phyloP scores from a whole-genome alignment of 2,888 invertebrate genomes.

The Parochlus steinenii region DNA sequence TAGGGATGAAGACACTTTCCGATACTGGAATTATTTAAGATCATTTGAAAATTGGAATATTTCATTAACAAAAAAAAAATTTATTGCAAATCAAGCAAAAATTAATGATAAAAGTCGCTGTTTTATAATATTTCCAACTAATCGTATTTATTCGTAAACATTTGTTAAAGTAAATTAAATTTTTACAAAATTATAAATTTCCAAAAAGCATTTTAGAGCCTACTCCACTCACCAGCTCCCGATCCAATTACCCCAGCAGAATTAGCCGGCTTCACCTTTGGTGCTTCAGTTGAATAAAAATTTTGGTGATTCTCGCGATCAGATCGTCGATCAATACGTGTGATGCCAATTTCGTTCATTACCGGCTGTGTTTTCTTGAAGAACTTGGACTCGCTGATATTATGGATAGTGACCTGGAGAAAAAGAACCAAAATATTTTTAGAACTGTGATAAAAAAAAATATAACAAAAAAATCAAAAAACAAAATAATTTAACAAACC shows the following conservation, averaged over 20 bases:
- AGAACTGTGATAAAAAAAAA: slow-evolving; percentile 1
- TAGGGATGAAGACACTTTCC: slow-evolving; percentile 62
- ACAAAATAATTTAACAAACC: slow-evolving; percentile 17
- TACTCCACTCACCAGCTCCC: too few species aligned
- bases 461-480: not conserved
- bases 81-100: not conserved
- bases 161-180: too few species aligned
- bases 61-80: not conserved
- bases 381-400: slow-evolving; percentile 30
- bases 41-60: not conserved
- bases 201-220: too few species aligned
- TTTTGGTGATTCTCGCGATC: too few species aligned
- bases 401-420: slow-evolving; percentile 29
- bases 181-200: too few species aligned
- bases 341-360: slow-evolving; percentile 27
- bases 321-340: too few species aligned
- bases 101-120: not conserved
- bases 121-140: too few species aligned
- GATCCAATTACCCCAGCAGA: too few species aligned
- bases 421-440: slow-evolving; percentile 1
- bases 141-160: too few species aligned
- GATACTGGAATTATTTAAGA: slow-evolving; percentile 3
- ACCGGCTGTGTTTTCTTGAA: slow-evolving; percentile 21
- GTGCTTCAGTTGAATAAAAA: too few species aligned
- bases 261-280: too few species aligned